Evolutionary conservation across 2,113 vertebrate species (phyloP), one percentile per base, ranked within the genome.

Genomic region (Channa maculata): DNA sequence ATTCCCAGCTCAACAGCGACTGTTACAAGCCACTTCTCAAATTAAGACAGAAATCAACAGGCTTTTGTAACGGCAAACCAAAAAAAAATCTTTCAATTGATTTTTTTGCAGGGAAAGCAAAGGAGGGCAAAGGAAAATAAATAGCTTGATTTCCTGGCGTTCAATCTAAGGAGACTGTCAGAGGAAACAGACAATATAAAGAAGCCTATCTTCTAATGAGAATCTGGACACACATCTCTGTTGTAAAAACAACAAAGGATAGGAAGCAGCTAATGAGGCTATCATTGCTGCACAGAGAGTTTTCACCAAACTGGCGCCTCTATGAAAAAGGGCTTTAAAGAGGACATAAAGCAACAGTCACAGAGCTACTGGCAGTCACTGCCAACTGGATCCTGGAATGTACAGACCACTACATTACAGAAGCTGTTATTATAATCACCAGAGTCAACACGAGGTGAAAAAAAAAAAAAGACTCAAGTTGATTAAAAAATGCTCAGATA

Each of bases 221-320:
- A 93, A 90, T 90, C 89, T 92, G 88, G 83, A 88, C 91, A 89
- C 91, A 91, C 90, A 92, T 91, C 89, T 86, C 89, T 89, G 90
- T 86, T 92, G 89, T 90, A 93, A 93, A 88, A 91, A 88, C 92
- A 92, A 93, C 92, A 93, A 92, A 91, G 83, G 84, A 86, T 86
- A 87, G 90, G 85, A 93, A 80, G 87, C 92, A 91, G 90, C 92
- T 94, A 93, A 94, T 93, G 92, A 94, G 92, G 91, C 89, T 92
- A 93, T 93, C 92, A 92, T 88, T 85, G 89, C 84, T 84, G 88
- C 84, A 86, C 87, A 85, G 84, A 92, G 89, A 85, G 84, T 86
- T 86, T 86, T 86, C 85, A 90, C 82, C 39, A 48, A 88, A 84
- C 84, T 54, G 83, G 87, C 64, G 87, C 83, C 84, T 83, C 90